Evolutionary conservation across 2,113 vertebrate genomes (phyloP).

Genomic region (Lampris megalopsis): DNA sequence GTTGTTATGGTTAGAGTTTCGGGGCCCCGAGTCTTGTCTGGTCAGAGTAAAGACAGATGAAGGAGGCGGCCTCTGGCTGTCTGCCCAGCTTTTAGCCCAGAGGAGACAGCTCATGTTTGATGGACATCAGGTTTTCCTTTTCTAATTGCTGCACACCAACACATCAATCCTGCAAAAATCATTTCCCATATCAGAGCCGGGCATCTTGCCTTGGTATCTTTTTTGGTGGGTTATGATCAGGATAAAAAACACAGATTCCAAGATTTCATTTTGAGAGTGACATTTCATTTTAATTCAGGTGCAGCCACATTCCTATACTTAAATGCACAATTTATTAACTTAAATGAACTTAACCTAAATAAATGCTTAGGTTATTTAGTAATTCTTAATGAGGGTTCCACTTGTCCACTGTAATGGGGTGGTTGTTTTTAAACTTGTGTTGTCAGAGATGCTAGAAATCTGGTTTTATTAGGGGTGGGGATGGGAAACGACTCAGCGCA

Average conservation of each 20-base stretch:
- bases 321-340: no score
- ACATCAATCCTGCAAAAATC: slow-evolving; percentile 51
- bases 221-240: neutral
- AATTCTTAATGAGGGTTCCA: no score
- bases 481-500: no score
- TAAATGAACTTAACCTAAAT: no score
- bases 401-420: no score
- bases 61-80: slow-evolving; percentile 61
- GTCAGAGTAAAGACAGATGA: slow-evolving; percentile 55
- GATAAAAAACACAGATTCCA: no score
- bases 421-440: no score
- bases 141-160: slow-evolving; percentile 55
- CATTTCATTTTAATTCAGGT: neutral
- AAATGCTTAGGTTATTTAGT: no score
- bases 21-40: slow-evolving; percentile 51
- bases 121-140: slow-evolving; percentile 57
- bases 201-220: slow-evolving; percentile 14
- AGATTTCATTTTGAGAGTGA: slow-evolving; percentile 8
- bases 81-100: slow-evolving; percentile 67
- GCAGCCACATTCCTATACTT: no score
- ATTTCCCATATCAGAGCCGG: slow-evolving; percentile 39
- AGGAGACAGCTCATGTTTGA: slow-evolving; percentile 70
- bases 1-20: slow-evolving; percentile 30
- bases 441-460: no score
- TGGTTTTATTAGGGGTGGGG: no score